These are phyloP conservation scores for Monoplex corrugatus DNA, from an alignment of 2,888 invertebrate species.

Conservation along the genomic window DNA sequence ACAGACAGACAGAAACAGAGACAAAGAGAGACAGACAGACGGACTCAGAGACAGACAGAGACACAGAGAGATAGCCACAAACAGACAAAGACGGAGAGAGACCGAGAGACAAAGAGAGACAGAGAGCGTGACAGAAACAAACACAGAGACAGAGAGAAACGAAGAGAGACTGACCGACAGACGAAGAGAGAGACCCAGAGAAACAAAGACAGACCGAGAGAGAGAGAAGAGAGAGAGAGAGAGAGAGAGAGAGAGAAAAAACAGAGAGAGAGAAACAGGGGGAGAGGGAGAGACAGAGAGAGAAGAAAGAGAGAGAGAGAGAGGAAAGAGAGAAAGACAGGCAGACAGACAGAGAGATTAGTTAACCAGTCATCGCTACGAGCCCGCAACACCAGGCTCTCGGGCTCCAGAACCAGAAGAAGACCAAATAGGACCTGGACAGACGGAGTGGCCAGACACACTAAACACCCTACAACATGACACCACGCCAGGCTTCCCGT, in stretches of 20 bases:
- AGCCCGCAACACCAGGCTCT: no score
- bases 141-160: no score
- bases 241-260: background rate
- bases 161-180: background rate
- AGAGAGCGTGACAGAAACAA: background rate
- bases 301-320: background rate
- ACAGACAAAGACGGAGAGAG: no score
- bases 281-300: background rate
- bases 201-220: background rate
- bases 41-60: background rate
- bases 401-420: no score
- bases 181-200: background rate
- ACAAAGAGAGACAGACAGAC: background rate
- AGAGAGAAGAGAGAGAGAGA: background rate
- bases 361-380: no score
- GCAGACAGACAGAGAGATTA: no score
- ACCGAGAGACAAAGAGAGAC: background rate
- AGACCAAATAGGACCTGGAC: no score
- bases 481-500: no score
- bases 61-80: background rate
- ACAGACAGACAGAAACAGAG: background rate
- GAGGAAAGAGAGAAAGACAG: constrained; percentile 25
- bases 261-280: background rate
- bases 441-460: no score
- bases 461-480: no score